These are phyloP conservation scores for Rapana venosa DNA, from an alignment of 2,888 invertebrate species.

Conservation along the genomic window DNA sequence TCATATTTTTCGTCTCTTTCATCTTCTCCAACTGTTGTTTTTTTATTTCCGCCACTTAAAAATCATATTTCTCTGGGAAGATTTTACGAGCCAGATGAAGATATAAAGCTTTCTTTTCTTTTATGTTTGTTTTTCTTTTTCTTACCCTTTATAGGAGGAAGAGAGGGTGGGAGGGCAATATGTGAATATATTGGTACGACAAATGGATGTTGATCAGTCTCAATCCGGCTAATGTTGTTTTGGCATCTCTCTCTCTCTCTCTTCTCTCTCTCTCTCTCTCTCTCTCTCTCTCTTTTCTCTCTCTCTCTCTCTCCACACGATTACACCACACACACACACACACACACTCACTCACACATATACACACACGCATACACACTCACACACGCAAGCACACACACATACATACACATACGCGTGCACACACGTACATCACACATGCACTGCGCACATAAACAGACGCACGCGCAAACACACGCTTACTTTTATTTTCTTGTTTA, in stretches of 20 bases:
- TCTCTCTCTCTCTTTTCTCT: not conserved
- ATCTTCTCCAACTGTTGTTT: not conserved
- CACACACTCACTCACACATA: not conserved
- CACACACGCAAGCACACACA: too few relatives aligned
- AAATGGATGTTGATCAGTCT: not conserved
- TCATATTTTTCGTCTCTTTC: not conserved
- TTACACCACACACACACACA: too few relatives aligned
- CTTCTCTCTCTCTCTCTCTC: constrained; percentile 6
- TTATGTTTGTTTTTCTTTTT: too few relatives aligned
- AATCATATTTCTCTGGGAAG: too few relatives aligned
- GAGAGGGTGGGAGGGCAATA: too few relatives aligned
- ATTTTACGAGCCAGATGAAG: too few relatives aligned
- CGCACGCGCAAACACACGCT: not conserved
- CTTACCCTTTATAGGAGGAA: too few relatives aligned
- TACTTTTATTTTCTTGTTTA: not conserved
- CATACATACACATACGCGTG: not conserved
- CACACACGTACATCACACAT: not conserved
- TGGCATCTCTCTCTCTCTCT: not conserved
- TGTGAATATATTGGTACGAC: too few relatives aligned
- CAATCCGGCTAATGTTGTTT: not conserved
- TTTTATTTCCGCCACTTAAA: not conserved
- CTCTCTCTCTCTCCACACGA: not conserved
- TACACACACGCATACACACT: too few relatives aligned
- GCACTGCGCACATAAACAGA: not conserved
- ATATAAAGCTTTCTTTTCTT: too few relatives aligned